A percentile compares a stretch with the other conserved stretches of the same genome.
These are phyloP conservation scores for Psittacula cyanocephala DNA, from an alignment of 2,113 vertebrate genomes.

Conservation along the genomic window DNA sequence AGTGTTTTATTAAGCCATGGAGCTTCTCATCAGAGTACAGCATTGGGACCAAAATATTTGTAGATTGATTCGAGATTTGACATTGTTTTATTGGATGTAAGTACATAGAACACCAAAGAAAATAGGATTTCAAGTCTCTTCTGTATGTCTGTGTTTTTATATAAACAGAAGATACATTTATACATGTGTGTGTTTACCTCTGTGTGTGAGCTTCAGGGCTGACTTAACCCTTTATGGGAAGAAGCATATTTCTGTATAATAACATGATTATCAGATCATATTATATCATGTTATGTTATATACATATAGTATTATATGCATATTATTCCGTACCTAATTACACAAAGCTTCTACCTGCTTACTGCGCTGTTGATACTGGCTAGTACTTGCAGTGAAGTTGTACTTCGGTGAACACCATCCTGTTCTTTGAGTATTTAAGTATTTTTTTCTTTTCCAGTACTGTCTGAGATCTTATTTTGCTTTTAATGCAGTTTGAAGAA, in stretches of 20 bases:
- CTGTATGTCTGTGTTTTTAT: background rate
- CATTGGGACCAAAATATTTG: background rate
- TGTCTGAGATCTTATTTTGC: background rate
- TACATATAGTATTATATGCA: background rate
- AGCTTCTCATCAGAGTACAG: background rate
- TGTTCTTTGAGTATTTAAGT: background rate
- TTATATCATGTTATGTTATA: background rate
- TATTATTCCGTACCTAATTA: too few relatives aligned
- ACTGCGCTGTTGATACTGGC: background rate
- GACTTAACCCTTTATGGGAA: background rate
- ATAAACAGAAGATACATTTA: background rate
- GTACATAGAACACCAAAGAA: background rate
- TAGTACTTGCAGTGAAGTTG: too few relatives aligned
- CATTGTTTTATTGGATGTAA: background rate
- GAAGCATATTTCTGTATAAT: background rate
- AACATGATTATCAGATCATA: background rate
- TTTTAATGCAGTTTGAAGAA: background rate
- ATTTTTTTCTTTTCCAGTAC: background rate
- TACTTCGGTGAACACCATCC: too few relatives aligned
- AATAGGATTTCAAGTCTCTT: background rate
- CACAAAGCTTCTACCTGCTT: background rate
- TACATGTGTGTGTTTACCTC: too few relatives aligned
- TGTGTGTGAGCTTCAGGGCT: background rate
- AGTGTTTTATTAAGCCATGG: background rate
- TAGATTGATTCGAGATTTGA: too few relatives aligned